Base-by-base conservation (phyloP, 2,797 vertebrate genomes). In the Typhlichthys subterraneus region DNA sequence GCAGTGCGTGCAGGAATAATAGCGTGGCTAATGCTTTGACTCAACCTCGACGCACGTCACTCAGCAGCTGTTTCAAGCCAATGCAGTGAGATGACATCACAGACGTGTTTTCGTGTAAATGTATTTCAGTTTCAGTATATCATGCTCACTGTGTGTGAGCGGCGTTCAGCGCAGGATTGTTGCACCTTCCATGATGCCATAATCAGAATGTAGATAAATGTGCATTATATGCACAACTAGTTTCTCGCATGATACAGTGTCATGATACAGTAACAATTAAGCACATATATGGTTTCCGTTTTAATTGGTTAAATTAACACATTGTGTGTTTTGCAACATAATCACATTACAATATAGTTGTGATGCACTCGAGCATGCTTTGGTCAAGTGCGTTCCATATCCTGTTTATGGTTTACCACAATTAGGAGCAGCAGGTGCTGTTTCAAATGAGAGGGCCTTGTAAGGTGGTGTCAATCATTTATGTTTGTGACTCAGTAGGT, bases 1-100 rank as follows among this genome's bases (percentile, higher is more conserved):
- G n/a, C n/a, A 49, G 49, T 66, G 75, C 67, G 66, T 76, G 49
- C 13, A 59, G 59, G 33, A 69, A 60, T 46, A 60, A 65, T 53
- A 57, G 55, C 19, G 45, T 64, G 23, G 23, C 23, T 29, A 29
- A 29, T 29, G 23, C 23, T 29, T 29, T 29, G 23, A 29, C 23
- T 29, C 23, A 29, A 29, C 4, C 23, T 4, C 23, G 56, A 58
- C 38, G 15, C 51, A 14, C 71, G 60, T 61, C 45, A 47, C 31
- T 29, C 29, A 64, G 50, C 53, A 64, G 62, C 53, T 57, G 62
- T 48, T 56, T 45, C 15, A 53, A 19, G 12, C 3, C n/a, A 48
- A 46, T 7, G 12, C 45, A 5, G 45, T 59, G 57, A 59, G 60
- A 60, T 69, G 53, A 71, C 51, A 65, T 73, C 63, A 67, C 12